Percentiles rank a stretch among this genome's conserved stretches.
phyloP scores from a whole-genome alignment of 2,888 invertebrate species.

The Teleogryllus oceanicus region DNA sequence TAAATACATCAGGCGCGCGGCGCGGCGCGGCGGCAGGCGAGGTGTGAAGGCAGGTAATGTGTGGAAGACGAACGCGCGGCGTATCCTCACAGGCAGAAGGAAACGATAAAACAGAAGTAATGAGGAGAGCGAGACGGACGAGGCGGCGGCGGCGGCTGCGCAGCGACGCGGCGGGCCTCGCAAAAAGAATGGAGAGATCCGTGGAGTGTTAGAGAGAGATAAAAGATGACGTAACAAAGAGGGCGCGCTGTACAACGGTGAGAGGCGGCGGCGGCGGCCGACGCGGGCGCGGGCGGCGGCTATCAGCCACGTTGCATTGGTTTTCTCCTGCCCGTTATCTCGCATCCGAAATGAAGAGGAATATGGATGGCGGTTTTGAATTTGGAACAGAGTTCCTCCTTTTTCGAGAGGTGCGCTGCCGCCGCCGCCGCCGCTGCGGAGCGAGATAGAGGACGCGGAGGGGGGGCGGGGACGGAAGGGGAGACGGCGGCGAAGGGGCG shows the following conservation, averaged over 20 bases:
- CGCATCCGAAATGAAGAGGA: slow-evolving; percentile 30
- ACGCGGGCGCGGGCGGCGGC: background rate
- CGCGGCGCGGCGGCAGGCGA: background rate
- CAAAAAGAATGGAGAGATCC: slow-evolving; percentile 18
- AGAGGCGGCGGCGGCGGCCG: slow-evolving; percentile 2
- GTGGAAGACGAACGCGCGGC: background rate
- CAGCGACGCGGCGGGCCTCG: background rate
- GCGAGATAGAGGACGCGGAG: background rate
- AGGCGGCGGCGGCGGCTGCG: background rate
- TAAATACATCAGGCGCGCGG: background rate
- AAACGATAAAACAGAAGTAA: slow-evolving; percentile 9
- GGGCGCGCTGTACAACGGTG: slow-evolving; percentile 11
- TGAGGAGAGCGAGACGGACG: background rate
- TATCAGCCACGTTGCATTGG: slow-evolving; percentile 25
- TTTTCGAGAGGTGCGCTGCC: slow-evolving; percentile 22
- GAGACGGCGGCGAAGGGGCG: background rate
- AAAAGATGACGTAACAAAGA: background rate
- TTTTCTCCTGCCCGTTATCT: slow-evolving; percentile 28
- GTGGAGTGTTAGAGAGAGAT: slow-evolving; percentile 10
- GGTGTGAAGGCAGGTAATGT: slow-evolving; percentile 1
- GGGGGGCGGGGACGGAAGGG: background rate
- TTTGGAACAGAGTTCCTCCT: slow-evolving; percentile 9
- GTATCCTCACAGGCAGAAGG: slow-evolving; percentile 9
- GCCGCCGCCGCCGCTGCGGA: background rate
- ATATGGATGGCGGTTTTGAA: slow-evolving; percentile 18